These are phyloP conservation scores for Punctoribates punctum DNA, from an alignment of 2,888 invertebrate species.

Conservation along the genomic window DNA sequence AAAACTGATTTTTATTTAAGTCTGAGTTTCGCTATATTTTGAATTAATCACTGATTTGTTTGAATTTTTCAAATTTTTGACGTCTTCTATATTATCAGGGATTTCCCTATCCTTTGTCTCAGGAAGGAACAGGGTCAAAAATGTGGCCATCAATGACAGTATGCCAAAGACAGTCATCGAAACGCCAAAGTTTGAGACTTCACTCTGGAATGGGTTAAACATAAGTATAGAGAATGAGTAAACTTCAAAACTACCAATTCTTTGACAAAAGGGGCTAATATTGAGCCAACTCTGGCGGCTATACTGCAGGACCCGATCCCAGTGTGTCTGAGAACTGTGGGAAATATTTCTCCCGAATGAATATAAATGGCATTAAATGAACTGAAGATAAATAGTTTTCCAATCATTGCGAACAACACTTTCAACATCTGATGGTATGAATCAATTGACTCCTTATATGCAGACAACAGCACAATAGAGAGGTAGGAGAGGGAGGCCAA, in stretches of 20 bases:
- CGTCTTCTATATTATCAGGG: conserved; percentile 37
- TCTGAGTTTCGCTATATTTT: neutral
- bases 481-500: neutral
- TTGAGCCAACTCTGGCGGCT: conserved; percentile 40
- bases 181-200: neutral
- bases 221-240: neutral
- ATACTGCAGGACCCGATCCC: conserved; percentile 40
- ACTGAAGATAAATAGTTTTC: conserved; percentile 40
- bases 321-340: conserved; percentile 40
- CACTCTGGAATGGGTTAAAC: conserved; percentile 8
- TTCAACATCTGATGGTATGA: neutral
- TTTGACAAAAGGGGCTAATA: conserved; percentile 41
- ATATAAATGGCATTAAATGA: conserved; percentile 42
- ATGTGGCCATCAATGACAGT: conserved; percentile 27
- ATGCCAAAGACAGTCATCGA: conserved; percentile 29
- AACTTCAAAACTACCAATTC: conserved; percentile 35
- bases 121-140: conserved; percentile 37
- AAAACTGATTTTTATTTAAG: too few species aligned
- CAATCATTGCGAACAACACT: conserved; percentile 35
- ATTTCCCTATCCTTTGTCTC: conserved; percentile 43
- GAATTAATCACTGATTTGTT: neutral
- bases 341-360: conserved; percentile 42
- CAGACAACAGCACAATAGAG: neutral
- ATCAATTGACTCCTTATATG: neutral
- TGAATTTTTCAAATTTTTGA: neutral